These are phyloP conservation scores for Formica exsecta DNA, from an alignment of 1,140 invertebrate genomes.

Conservation along the genomic window DNA sequence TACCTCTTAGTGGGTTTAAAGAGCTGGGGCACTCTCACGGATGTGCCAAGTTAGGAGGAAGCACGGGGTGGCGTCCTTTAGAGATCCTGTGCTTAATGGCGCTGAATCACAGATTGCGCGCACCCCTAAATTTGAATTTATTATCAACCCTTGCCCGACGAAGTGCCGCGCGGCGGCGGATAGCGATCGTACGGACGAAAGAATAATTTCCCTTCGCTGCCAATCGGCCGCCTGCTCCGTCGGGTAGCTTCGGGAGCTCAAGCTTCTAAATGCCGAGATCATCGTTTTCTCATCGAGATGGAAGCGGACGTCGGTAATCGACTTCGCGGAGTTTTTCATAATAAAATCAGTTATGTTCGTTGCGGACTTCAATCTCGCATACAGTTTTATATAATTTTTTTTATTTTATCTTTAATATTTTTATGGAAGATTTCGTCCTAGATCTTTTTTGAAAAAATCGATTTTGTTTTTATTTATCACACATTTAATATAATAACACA, in stretches of 20 bases:
- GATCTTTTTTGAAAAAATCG: too few species aligned
- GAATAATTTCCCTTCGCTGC: conserved; percentile 71
- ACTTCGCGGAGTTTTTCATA: neutral
- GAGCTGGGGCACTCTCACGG: conserved; percentile 65
- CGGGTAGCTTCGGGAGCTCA: neutral
- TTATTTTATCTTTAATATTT: neutral
- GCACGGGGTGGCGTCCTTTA: conserved; percentile 74
- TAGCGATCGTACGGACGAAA: conserved; percentile 76
- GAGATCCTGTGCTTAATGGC: conserved; percentile 85
- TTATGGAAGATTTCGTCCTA: neutral
- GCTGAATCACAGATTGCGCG: conserved; percentile 86
- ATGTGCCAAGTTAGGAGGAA: conserved; percentile 80
- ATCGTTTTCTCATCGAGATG: conserved; percentile 48
- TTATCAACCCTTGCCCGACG: conserved; percentile 83
- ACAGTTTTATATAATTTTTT: neutral
- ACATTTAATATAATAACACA: too few species aligned
- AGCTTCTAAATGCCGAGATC: conserved; percentile 51
- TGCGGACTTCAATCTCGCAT: neutral
- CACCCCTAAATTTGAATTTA: conserved; percentile 85
- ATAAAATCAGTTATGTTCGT: neutral
- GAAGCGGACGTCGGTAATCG: conserved; percentile 4
- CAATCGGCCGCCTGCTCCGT: conserved; percentile 59
- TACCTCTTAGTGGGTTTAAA: conserved; percentile 71
- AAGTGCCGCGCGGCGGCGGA: conserved; percentile 72
- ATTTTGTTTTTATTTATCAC: too few species aligned